A percentile compares a stretch with the other conserved stretches of the same genome.
Evolutionary conservation across 2,888 invertebrate genomes (phyloP).

Genomic region (Tricholauxania praeusta): DNA sequence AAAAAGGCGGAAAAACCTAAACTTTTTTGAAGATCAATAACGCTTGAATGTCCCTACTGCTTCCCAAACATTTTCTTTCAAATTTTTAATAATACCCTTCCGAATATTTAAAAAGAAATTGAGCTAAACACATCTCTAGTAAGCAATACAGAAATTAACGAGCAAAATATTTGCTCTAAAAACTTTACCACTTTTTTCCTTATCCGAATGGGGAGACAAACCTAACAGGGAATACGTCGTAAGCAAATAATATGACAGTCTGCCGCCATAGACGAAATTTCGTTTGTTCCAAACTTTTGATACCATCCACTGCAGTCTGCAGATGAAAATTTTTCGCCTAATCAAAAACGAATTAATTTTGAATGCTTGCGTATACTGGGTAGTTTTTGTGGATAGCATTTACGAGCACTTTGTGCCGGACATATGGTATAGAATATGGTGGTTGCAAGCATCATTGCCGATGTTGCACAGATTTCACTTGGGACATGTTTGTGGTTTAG

Average conservation of each 20-base stretch:
- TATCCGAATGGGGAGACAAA: background rate
- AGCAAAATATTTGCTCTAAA: constrained; percentile 27
- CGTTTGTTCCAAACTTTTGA: background rate
- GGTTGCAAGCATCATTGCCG: background rate
- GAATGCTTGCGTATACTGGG: background rate
- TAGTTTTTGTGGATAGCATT: background rate
- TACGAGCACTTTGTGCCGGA: background rate
- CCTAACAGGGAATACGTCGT: background rate
- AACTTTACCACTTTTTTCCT: constrained; percentile 2
- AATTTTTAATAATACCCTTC: too few relatives aligned
- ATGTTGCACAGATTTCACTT: background rate
- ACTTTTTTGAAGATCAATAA: too few relatives aligned
- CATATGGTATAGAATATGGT: background rate
- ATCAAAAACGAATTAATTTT: constrained; percentile 34
- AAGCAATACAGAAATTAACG: constrained; percentile 17
- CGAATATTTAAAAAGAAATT: too few relatives aligned
- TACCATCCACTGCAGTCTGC: background rate
- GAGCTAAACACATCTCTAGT: too few relatives aligned
- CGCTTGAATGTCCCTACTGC: too few relatives aligned
- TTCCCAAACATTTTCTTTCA: too few relatives aligned
- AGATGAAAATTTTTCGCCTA: constrained; percentile 23
- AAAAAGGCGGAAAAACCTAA: too few relatives aligned
- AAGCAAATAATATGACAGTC: constrained; percentile 9
- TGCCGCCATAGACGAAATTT: constrained; percentile 6
- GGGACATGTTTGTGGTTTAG: constrained; percentile 4